Conservation (phyloP, 1,140 invertebrate genomes). For the Nasonia vitripennis region DNA sequence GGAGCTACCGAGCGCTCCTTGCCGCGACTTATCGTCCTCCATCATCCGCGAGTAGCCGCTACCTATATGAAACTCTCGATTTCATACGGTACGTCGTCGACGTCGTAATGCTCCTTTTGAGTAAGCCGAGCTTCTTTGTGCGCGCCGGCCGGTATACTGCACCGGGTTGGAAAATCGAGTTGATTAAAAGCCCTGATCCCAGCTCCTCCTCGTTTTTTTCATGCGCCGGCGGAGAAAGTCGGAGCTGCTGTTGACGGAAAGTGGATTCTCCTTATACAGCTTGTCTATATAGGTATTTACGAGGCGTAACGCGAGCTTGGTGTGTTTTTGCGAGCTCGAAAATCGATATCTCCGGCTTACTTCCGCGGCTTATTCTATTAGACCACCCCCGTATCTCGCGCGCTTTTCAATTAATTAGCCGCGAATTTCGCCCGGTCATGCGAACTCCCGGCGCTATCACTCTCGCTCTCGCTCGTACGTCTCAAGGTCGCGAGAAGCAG, state of each 20-base stretch:
- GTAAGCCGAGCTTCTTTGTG: not conserved
- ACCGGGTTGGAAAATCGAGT: not conserved
- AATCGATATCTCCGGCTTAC: too few species aligned
- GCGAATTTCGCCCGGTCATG: conserved; percentile 13
- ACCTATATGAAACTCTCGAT: not conserved
- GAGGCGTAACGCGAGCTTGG: too few species aligned
- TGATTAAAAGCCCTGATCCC: not conserved
- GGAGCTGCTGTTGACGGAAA: too few species aligned
- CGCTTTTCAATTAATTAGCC: conserved; percentile 14
- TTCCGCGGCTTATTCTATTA: not conserved
- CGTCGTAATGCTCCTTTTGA: not conserved
- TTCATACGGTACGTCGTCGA: not conserved
- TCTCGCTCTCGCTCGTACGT: not conserved
- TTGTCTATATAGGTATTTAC: too few species aligned
- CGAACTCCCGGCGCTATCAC: not conserved
- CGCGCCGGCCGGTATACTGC: not conserved
- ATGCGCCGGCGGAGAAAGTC: too few species aligned
- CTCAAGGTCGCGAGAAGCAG: conserved; percentile 17
- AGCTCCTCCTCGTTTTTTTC: not conserved
- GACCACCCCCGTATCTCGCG: not conserved
- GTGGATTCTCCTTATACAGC: too few species aligned
- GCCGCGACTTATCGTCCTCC: not conserved
- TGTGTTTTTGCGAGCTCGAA: too few species aligned
- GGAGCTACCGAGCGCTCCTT: too few species aligned
- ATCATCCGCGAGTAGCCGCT: not conserved